Conservation (phyloP, 2,113 vertebrate species). For the Merops nubicus region DNA sequence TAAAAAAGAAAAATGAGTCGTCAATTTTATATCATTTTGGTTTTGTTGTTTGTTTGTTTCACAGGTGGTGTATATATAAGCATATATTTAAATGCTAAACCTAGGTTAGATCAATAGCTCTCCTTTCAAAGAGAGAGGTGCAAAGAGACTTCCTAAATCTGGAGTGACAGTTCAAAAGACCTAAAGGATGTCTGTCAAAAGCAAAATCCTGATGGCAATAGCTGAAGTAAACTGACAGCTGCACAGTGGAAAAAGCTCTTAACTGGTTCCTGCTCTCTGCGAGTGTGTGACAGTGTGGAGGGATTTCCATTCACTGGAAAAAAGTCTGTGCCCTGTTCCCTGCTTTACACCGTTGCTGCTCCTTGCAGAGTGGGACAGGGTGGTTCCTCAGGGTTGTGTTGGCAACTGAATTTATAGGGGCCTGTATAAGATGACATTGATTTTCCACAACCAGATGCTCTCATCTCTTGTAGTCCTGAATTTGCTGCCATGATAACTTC, state of each 20-base stretch:
- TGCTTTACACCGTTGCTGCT: background rate
- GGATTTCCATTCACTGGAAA: background rate
- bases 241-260: background rate
- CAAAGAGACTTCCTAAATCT: background rate
- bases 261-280: background rate
- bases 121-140: slow-evolving; percentile 2
- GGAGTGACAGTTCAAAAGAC: slow-evolving; percentile 3
- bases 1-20: background rate
- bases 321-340: background rate
- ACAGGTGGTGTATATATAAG: background rate
- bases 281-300: background rate
- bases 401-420: background rate
- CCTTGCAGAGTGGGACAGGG: background rate
- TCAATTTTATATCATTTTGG: background rate
- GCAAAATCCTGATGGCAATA: background rate
- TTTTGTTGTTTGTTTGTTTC: background rate
- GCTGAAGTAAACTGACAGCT: background rate
- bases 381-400: background rate
- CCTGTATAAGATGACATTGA: background rate
- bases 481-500: background rate
- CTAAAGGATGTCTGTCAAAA: background rate
- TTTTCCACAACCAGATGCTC: background rate
- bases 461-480: background rate
- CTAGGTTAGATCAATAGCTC: background rate
- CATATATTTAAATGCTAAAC: background rate